Evolutionary conservation across 2,888 invertebrate species (phyloP), one percentile per base, ranked within the genome.

Genomic region (Tillus elongatus): DNA sequence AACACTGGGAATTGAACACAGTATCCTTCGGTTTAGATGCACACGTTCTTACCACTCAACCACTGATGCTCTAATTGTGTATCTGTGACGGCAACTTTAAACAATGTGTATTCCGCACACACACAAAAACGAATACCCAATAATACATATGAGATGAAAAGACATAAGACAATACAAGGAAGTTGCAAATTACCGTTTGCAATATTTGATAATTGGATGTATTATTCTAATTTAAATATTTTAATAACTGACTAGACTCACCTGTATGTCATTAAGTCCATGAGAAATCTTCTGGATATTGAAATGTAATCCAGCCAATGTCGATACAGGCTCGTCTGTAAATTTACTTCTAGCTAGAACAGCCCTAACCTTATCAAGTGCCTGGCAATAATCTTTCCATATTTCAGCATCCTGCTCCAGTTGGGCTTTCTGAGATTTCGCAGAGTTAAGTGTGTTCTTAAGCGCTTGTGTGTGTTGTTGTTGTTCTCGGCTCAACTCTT

Each of bases 301-400:
- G 54, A 82, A 78, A 51, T 88, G 77, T n/a, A 91, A 68, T 3
- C 82, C 83, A 36, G 87, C 85, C 45, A 91, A 71, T 12, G 83
- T 80, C 3, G 80, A 77, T 15, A 84, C 79, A 1, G 83, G 79
- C 50, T 90, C 87, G 44, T 86, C 85, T n/a, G 73, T 72, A 47
- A 89, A 79, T 52, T 77, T 74, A 14, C 80, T 80, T 56, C 85
- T 79, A 11, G 78, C 76, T 50, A 91, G 70, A 12, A 83, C 77
- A 3, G 79, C 75, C 54, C 76, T 77, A 2, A 89, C 82, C 56
- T 84, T 82, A 38, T 87, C 85, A 54, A 85, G 70, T 13, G 79
- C 73, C 53, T 82, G 79, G 41, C 77, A 77, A 63, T 87, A 93
- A 56, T 87, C 82, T 54, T 82, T 82, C 87, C 90, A 92, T 36